Base-by-base conservation (phyloP, 2,888 invertebrate species). In the Drosophila mercatorum region DNA sequence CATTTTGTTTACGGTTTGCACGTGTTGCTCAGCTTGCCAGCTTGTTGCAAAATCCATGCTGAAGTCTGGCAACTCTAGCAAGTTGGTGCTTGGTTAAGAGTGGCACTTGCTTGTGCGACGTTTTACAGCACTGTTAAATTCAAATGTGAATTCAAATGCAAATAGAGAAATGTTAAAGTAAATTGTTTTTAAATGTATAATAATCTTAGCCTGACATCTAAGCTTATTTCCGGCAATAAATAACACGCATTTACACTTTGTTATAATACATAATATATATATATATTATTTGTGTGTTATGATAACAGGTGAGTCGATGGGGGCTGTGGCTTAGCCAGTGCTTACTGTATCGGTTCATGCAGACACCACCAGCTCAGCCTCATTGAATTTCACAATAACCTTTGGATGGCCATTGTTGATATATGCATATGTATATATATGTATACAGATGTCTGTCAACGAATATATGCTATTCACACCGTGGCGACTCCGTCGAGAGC, bases 1-100 rank as follows among this genome's bases (percentile, higher is more conserved):
- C 84, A 86, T 78, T 73, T 83, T 81, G 89, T 81, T 83, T 78
- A 87, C 79, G 68, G 56, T 56, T 69, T 36, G 69, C 78, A 75
- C 77, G 83, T 80, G 78, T 65, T 69, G 63, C 41, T 10, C 11
- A 46, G 57, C 56, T 34, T 76, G 76, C 75, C 77, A 80, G 22
- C 63, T 58, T 17, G 49, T n/a, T 58, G 0, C 22, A 44, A 52
- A 22, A 5, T 5, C 5, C 8, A 6, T 38, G n/a, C 6, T 17
- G 22, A 14, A 34, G 22, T 57, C 44, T 44, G 57, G 57, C 44
- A 57, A 2, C 36, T 10, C 36, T 10, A 22, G 11, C 0, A 1
- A 7, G 0, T 53, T 28, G 26, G 22, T 53, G 53, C 14, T 22
- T 2, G 22, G 36, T 3, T 2, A 8, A 28, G 3, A n/a, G n/a